Conservation (phyloP, 2,797 vertebrate genomes). For the Sibirionetta formosa region DNA sequence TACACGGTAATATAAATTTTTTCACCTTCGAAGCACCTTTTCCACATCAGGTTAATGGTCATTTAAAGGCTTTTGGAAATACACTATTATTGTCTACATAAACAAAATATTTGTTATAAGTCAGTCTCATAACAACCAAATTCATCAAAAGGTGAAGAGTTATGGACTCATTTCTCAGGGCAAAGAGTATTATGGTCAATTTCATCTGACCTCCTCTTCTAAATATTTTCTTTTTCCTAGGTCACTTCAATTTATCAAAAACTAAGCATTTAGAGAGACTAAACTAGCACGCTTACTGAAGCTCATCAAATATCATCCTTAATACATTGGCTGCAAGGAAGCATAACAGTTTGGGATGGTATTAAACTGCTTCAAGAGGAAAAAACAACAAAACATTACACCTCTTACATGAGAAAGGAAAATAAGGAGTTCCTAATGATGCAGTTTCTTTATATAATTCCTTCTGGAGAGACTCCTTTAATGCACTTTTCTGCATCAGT, state of each 20-base stretch:
- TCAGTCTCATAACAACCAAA: not conserved
- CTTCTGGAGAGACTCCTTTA: not conserved
- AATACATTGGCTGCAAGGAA: not conserved
- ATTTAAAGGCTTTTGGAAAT: not conserved
- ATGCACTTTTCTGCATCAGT: not conserved
- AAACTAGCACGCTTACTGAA: not conserved
- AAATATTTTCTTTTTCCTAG: rapidly evolving
- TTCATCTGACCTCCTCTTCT: not conserved
- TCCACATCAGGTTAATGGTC: not conserved
- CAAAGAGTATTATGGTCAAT: not conserved
- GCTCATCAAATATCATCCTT: not conserved
- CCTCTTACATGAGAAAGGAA: not conserved
- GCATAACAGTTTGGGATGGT: rapidly evolving
- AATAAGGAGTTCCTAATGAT: not conserved
- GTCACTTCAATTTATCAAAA: not conserved
- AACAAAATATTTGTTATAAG: not conserved
- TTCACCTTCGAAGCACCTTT: not conserved
- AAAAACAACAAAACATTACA: not conserved
- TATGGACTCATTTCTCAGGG: not conserved
- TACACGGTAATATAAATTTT: not conserved
- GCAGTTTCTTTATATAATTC: not conserved
- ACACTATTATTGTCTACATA: not conserved
- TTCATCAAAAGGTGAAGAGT: not conserved
- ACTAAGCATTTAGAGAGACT: not conserved
- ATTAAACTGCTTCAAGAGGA: not conserved